Conservation (phyloP, 2,113 vertebrate species). For the Dromaius novaehollandiae region DNA sequence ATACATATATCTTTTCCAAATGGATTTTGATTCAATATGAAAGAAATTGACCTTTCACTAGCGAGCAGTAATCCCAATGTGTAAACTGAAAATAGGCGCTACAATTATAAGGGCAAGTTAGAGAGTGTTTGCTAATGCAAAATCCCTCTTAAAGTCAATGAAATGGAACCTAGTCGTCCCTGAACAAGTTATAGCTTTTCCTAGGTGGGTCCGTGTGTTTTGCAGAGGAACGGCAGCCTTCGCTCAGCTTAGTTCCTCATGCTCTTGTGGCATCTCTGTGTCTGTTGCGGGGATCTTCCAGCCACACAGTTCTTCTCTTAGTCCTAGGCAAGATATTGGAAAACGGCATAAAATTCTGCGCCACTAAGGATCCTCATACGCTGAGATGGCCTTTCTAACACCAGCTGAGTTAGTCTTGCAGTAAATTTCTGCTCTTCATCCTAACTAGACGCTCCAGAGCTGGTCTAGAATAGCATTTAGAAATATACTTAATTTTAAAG, state of each 20-base stretch:
- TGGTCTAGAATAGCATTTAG: not conserved
- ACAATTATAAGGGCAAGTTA: not conserved
- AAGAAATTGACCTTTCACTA: not conserved
- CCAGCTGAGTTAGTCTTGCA: not conserved
- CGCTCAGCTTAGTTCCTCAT: not conserved
- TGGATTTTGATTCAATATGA: not conserved
- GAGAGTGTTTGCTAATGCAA: conserved; percentile 6
- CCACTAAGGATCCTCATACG: not conserved
- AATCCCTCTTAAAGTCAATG: not conserved
- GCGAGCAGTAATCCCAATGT: not conserved
- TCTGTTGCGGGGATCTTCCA: not conserved
- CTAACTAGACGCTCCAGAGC: not conserved
- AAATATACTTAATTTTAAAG: not conserved
- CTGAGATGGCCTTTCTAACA: not conserved
- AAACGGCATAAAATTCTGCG: not conserved
- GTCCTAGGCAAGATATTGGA: not conserved
- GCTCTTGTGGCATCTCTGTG: not conserved
- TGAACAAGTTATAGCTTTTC: not conserved
- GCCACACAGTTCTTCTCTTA: rapidly evolving
- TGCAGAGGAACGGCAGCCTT: not conserved
- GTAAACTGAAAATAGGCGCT: not conserved
- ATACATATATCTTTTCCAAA: not conserved
- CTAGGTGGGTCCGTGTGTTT: not conserved
- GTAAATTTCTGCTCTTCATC: not conserved
- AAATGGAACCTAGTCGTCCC: not conserved